These are phyloP conservation scores for Heteromormyrus szaboi DNA, from an alignment of 2,797 vertebrate species.

Conservation along the genomic window DNA sequence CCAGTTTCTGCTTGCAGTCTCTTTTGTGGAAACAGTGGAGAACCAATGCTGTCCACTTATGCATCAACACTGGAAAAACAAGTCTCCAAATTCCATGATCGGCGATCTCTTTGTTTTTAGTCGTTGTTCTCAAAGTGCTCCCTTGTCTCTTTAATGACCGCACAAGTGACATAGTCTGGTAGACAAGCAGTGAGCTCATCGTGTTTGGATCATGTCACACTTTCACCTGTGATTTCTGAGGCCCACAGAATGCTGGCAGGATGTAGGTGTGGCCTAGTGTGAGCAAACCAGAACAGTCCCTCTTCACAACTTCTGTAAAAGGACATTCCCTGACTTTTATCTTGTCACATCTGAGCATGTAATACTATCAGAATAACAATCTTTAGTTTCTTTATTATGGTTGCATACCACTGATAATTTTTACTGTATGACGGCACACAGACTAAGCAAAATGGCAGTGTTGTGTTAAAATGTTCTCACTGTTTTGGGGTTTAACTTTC, in stretches of 20 bases:
- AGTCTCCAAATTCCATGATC: slow-evolving; percentile 9
- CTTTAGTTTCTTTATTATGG: background rate
- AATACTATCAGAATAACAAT: background rate
- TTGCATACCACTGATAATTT: background rate
- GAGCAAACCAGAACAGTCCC: background rate
- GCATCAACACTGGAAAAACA: background rate
- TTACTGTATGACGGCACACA: background rate
- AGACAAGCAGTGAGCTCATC: background rate
- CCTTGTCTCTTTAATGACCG: background rate
- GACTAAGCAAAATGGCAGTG: background rate
- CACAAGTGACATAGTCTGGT: background rate
- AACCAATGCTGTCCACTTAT: background rate
- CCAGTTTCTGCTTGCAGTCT: background rate
- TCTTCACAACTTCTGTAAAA: background rate
- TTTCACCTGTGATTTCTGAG: background rate
- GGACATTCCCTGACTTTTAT: background rate
- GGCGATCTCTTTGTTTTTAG: background rate
- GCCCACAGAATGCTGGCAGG: background rate
- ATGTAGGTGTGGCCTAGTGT: background rate
- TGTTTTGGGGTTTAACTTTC: background rate
- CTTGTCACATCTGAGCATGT: background rate
- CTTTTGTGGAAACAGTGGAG: background rate
- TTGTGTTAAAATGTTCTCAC: background rate
- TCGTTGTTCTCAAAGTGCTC: background rate
- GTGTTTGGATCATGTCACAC: background rate